These are phyloP conservation scores for Isoperla grammatica DNA, from an alignment of 2,888 invertebrate species.

Conservation along the genomic window DNA sequence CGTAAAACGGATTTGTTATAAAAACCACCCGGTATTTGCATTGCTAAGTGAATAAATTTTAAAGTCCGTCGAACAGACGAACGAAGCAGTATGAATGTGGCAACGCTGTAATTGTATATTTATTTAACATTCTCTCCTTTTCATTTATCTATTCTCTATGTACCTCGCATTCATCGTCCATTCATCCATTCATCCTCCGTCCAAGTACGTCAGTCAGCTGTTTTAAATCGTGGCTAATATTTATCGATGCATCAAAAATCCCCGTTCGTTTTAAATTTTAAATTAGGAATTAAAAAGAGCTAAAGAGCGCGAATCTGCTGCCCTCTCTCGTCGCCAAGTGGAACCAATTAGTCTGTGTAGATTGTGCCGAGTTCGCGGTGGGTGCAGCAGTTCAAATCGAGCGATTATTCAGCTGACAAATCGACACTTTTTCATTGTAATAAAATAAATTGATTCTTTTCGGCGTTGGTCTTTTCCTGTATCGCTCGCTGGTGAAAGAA, in stretches of 20 bases:
- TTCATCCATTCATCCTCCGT: neutral
- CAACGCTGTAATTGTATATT: no score
- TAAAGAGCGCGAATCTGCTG: neutral
- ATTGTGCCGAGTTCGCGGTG: no score
- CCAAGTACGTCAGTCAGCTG: constrained; percentile 18
- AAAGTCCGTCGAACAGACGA: no score
- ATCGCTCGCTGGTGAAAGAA: neutral
- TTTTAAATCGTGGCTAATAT: constrained; percentile 10
- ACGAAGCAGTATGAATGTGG: no score
- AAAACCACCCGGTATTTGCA: no score
- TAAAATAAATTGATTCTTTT: neutral
- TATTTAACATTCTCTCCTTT: neutral
- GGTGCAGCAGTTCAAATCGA: neutral
- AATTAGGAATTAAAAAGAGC: constrained; percentile 12
- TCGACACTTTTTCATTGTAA: constrained; percentile 13
- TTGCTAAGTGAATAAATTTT: no score
- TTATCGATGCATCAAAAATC: constrained; percentile 8
- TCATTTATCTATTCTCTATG: neutral
- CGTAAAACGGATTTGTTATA: no score
- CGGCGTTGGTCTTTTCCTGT: neutral
- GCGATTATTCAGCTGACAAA: constrained; percentile 2
- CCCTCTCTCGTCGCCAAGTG: constrained; percentile 12
- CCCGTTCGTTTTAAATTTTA: constrained; percentile 14
- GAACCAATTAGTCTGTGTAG: constrained; percentile 16
- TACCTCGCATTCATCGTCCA: neutral